Percentiles rank a stretch among this genome's conserved stretches.
phyloP scores from a whole-genome alignment of 1,140 invertebrate genomes.

The Drosophila tani region DNA sequence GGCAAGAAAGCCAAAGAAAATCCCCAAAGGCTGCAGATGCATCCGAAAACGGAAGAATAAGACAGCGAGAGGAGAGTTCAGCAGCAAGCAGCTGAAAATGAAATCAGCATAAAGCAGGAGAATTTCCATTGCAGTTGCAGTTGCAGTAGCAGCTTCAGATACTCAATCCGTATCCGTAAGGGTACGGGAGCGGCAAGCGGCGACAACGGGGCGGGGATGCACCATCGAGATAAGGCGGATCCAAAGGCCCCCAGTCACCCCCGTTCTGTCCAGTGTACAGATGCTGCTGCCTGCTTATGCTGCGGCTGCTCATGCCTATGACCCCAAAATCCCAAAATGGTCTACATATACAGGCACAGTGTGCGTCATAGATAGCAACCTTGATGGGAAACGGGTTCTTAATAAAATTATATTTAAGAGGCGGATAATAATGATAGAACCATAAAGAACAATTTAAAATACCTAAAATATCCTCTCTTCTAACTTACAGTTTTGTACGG shows the following conservation, averaged over 20 bases:
- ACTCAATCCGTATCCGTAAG: constrained; percentile 21
- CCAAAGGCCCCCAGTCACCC: constrained; percentile 3
- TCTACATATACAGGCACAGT: constrained; percentile 46
- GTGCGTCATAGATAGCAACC: constrained; percentile 13
- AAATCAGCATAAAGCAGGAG: constrained; percentile 29
- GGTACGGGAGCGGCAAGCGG: constrained; percentile 7
- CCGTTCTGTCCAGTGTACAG: constrained; percentile 22
- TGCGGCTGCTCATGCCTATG: constrained; percentile 49
- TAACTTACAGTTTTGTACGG: too few relatives aligned
- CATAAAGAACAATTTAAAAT: neutral
- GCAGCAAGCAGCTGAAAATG: constrained; percentile 34
- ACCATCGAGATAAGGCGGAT: constrained; percentile 39
- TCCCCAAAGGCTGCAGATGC: constrained; percentile 17
- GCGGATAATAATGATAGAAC: neutral
- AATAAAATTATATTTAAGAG: neutral
- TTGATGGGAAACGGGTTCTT: constrained; percentile 4
- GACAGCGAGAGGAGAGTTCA: constrained; percentile 16
- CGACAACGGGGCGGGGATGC: constrained; percentile 10
- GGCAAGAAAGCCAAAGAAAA: constrained; percentile 12
- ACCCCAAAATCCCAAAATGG: constrained; percentile 61
- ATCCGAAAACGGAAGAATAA: neutral
- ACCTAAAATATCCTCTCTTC: neutral
- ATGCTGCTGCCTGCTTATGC: constrained; percentile 35
- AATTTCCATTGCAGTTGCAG: constrained; percentile 25
- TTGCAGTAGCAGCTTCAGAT: constrained; percentile 16